These are phyloP conservation scores for Achroia grisella DNA, from an alignment of 1,140 invertebrate genomes.

Conservation along the genomic window DNA sequence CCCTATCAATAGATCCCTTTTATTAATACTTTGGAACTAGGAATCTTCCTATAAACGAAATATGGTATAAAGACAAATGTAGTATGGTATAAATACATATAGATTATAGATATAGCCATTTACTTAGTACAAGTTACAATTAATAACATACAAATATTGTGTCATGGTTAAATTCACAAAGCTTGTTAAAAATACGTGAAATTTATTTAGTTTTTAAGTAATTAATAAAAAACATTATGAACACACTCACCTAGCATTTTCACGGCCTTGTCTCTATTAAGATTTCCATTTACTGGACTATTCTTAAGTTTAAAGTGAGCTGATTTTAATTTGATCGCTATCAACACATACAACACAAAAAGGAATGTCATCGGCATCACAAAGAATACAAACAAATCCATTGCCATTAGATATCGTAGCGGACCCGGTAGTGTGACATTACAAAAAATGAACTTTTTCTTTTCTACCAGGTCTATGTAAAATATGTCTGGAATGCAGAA, in stretches of 20 bases:
- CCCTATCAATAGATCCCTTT: too few relatives aligned
- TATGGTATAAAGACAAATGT: too few relatives aligned
- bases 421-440: constrained; percentile 70
- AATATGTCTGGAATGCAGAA: constrained; percentile 86
- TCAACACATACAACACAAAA: constrained; percentile 86
- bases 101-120: too few relatives aligned
- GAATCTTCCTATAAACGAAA: too few relatives aligned
- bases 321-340: constrained; percentile 82
- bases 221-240: too few relatives aligned
- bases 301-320: constrained; percentile 71
- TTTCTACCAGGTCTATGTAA: constrained; percentile 77
- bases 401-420: constrained; percentile 79
- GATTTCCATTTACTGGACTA: constrained; percentile 44
- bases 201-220: too few relatives aligned
- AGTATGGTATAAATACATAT: too few relatives aligned
- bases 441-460: constrained; percentile 67
- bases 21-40: too few relatives aligned
- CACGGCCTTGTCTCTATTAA: constrained; percentile 70
- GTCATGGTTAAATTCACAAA: too few relatives aligned
- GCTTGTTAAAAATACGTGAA: too few relatives aligned
- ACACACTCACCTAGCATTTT: constrained; percentile 74
- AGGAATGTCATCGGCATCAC: constrained; percentile 89
- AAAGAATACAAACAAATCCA: constrained; percentile 89
- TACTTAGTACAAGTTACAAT: too few relatives aligned
- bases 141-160: too few relatives aligned